Conservation (phyloP, 1,140 invertebrate genomes). For the Apocrypta bakeri region DNA sequence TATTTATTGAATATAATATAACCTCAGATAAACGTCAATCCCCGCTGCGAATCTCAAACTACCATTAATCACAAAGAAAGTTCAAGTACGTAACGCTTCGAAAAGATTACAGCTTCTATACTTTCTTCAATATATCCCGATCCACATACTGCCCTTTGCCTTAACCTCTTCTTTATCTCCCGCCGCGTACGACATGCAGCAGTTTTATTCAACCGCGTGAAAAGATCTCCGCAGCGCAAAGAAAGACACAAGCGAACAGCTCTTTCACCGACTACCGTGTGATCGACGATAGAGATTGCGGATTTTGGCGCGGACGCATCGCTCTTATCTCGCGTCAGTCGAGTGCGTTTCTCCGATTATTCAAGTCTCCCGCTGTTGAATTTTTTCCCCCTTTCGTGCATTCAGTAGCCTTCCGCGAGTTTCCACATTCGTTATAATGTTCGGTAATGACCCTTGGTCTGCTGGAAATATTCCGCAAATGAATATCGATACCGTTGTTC, state of each 20-base stretch:
- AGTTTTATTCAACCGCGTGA: not conserved
- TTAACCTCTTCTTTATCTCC: slow-evolving; percentile 1
- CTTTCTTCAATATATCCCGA: not conserved
- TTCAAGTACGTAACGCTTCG: not conserved
- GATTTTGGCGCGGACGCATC: slow-evolving; percentile 9
- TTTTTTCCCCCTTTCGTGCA: not conserved
- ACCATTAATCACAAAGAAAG: not conserved
- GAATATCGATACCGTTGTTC: not conserved
- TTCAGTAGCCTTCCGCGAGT: not conserved
- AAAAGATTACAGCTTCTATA: not conserved
- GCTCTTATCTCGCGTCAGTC: not conserved
- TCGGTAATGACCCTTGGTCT: not conserved
- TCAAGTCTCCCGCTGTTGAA: not conserved
- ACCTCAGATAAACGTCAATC: no score
- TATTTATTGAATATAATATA: no score
- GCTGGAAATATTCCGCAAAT: not conserved
- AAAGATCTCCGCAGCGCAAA: not conserved
- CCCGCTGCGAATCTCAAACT: no score
- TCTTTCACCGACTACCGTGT: slow-evolving; percentile 16
- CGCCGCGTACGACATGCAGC: not conserved
- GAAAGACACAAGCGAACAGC: not conserved
- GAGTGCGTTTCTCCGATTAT: slow-evolving; percentile 18
- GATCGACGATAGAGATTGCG: slow-evolving; percentile 19
- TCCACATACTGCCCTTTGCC: not conserved
- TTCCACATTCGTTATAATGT: not conserved